Conservation (phyloP, 2,113 vertebrate species). For the Phodopus roborovskii region DNA sequence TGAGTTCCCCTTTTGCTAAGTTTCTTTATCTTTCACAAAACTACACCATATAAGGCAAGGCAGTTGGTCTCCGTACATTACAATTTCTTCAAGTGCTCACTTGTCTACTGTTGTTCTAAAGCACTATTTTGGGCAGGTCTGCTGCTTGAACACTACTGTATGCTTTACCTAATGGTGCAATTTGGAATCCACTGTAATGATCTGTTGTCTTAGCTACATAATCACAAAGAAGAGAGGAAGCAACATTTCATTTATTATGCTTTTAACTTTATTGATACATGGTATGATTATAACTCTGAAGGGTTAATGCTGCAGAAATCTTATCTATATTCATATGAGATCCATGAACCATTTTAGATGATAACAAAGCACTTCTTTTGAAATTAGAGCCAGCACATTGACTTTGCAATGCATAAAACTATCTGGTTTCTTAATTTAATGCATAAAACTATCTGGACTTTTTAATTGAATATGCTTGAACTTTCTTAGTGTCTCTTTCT, state of each 20-base stretch:
- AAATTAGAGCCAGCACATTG: slow-evolving; percentile 81
- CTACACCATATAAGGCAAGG: neutral
- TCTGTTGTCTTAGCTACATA: slow-evolving; percentile 25
- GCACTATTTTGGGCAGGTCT: neutral
- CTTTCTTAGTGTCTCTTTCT: slow-evolving; percentile 65
- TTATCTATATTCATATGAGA: slow-evolving; percentile 81
- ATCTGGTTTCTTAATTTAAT: too few relatives aligned
- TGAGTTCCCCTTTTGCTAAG: neutral
- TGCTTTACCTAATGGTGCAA: neutral
- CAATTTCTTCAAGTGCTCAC: neutral
- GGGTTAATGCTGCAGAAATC: slow-evolving; percentile 85
- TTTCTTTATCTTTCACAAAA: neutral
- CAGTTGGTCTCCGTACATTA: neutral
- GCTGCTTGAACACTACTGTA: neutral
- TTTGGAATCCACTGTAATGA: slow-evolving; percentile 31
- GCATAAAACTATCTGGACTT: too few relatives aligned
- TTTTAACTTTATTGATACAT: slow-evolving; percentile 86
- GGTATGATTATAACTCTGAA: slow-evolving; percentile 81
- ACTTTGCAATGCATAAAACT: slow-evolving; percentile 82
- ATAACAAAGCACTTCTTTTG: slow-evolving; percentile 80
- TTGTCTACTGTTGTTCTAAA: slow-evolving; percentile 19
- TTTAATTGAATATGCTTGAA: slow-evolving; percentile 82
- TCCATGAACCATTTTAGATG: slow-evolving; percentile 83
- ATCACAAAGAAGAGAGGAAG: slow-evolving; percentile 69
- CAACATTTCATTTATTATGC: slow-evolving; percentile 71